phyloP scores from a whole-genome alignment of 2,797 vertebrate genomes.

The Zalophus californianus region DNA sequence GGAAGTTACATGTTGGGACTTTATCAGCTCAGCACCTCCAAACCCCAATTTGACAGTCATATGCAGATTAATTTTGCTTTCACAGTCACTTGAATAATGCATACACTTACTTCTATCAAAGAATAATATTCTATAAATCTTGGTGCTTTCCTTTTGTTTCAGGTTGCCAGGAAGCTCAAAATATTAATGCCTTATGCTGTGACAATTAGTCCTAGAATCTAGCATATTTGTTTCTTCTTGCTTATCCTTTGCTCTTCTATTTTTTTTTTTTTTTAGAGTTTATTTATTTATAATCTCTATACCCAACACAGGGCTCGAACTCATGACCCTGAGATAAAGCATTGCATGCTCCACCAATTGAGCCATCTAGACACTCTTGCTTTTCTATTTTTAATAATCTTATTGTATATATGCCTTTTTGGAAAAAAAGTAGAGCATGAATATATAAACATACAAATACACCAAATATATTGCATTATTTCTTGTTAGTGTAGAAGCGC shows the following conservation, averaged over 20 bases:
- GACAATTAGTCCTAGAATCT: background rate
- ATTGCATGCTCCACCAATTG: background rate
- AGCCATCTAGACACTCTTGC: background rate
- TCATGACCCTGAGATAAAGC: background rate
- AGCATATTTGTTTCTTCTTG: conserved; percentile 19
- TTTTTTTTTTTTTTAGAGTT: background rate
- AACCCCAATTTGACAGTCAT: background rate
- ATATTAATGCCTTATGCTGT: background rate
- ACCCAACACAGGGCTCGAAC: background rate
- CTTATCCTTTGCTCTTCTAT: conserved; percentile 9
- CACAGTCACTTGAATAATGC: background rate
- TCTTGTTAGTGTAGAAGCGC: background rate
- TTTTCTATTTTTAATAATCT: conserved; percentile 54
- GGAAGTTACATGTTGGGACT: background rate
- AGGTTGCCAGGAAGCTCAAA: conserved; percentile 32
- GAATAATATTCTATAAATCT: background rate
- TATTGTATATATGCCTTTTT: background rate
- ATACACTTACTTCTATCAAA: conserved; percentile 4
- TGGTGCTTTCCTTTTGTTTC: background rate
- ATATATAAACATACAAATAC: background rate
- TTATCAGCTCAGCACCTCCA: background rate
- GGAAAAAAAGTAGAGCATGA: background rate
- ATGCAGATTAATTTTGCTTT: background rate
- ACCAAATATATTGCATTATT: background rate
- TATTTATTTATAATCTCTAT: background rate